These are phyloP conservation scores for Antrozous pallidus DNA, from an alignment of 2,797 vertebrate genomes.

Conservation along the genomic window DNA sequence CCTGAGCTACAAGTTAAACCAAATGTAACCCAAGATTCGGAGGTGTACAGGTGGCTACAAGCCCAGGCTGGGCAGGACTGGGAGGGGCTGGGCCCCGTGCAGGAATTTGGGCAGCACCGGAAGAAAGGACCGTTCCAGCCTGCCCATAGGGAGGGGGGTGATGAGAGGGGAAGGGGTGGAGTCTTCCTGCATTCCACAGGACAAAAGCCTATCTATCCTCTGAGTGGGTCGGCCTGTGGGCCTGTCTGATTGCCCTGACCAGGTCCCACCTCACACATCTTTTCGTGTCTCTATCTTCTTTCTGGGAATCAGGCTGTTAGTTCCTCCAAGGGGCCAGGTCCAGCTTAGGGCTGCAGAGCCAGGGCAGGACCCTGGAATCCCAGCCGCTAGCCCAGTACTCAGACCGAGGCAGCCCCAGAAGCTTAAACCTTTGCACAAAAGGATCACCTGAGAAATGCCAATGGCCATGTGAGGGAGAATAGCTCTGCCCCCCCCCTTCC, in stretches of 20 bases:
- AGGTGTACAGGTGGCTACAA: constrained; percentile 26
- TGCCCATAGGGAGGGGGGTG: neutral
- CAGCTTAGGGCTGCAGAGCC: neutral
- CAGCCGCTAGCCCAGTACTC: neutral
- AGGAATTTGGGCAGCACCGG: neutral
- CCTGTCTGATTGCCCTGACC: neutral
- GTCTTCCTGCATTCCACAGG: neutral
- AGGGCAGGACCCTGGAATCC: neutral
- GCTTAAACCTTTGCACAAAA: neutral
- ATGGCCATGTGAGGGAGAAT: fast-evolving
- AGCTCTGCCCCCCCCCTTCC: neutral
- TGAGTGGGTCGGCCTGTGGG: neutral
- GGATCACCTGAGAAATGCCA: neutral
- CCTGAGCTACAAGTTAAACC: neutral
- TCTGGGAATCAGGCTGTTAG: neutral
- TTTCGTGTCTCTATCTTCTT: neutral
- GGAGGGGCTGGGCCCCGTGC: neutral
- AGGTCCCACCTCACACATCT: neutral
- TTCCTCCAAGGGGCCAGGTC: neutral
- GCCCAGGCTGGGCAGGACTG: neutral
- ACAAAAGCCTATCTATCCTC: neutral
- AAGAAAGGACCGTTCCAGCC: neutral
- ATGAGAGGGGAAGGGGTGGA: neutral
- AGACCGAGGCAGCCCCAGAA: neutral
- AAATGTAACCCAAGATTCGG: neutral